phyloP scores from a whole-genome alignment of 2,113 vertebrate species.

The Tupaia tana region DNA sequence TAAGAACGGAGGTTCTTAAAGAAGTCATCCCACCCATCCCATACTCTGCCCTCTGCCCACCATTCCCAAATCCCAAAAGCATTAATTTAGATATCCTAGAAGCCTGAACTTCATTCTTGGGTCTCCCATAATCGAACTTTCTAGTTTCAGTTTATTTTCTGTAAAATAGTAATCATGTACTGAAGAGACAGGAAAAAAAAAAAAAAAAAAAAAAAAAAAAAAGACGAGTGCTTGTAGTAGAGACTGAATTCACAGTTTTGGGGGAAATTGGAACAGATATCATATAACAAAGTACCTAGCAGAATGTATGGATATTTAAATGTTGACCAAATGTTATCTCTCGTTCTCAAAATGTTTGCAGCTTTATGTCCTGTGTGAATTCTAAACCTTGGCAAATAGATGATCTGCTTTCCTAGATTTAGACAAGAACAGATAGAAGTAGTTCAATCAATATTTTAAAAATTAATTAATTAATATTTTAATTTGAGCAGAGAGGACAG shows the following conservation, averaged over 20 bases:
- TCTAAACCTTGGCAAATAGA: not conserved
- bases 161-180: conserved; percentile 1
- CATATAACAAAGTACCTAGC: not conserved
- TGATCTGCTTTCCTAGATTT: not conserved
- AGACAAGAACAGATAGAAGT: not conserved
- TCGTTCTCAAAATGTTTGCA: not conserved
- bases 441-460: not conserved
- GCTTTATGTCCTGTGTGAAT: not conserved
- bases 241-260: not conserved
- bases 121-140: not conserved
- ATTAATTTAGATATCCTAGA: not conserved
- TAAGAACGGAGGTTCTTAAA: not conserved
- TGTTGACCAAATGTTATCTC: not conserved
- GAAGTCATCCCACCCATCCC: not conserved
- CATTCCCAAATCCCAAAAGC: not conserved
- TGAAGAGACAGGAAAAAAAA: not conserved
- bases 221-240: not conserved
- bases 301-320: not conserved
- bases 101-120: conserved; percentile 35
- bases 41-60: not conserved
- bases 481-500: no score
- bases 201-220: not conserved
- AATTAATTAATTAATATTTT: no score
- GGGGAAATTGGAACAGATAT: not conserved
- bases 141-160: not conserved